A percentile compares a stretch with the other conserved stretches of the same genome.
Evolutionary conservation across 2,113 vertebrate species (phyloP).

Genomic region (Gulo gulo): DNA sequence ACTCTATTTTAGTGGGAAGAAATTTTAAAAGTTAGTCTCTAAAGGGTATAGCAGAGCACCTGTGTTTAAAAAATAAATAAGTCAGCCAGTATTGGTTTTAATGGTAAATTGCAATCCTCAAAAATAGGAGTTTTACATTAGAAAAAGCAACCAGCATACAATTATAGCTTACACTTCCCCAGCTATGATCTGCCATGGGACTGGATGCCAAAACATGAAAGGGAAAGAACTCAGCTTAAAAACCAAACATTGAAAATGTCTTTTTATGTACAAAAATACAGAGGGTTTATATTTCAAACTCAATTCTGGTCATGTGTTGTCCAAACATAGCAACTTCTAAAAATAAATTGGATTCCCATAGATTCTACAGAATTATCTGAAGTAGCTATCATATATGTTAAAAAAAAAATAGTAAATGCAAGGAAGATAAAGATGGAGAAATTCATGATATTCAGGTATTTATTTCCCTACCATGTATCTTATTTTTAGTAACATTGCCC

Average conservation of each 20-base stretch:
- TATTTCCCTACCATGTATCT: slow-evolving; percentile 30
- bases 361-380: slow-evolving; percentile 52
- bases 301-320: slow-evolving; percentile 46
- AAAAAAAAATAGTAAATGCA: slow-evolving; percentile 44
- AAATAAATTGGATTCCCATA: slow-evolving; percentile 61
- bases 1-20: slow-evolving; percentile 58
- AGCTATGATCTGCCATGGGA: slow-evolving; percentile 27
- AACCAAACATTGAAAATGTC: slow-evolving; percentile 33
- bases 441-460: slow-evolving; percentile 43
- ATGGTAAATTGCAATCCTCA: slow-evolving; percentile 50
- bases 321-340: slow-evolving; percentile 65
- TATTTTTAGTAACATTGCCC: slow-evolving; percentile 59
- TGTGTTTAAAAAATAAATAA: slow-evolving; percentile 40
- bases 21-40: slow-evolving; percentile 46
- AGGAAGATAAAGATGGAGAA: slow-evolving; percentile 52
- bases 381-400: slow-evolving; percentile 38
- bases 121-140: slow-evolving; percentile 57
- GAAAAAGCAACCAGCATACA: slow-evolving; percentile 23
- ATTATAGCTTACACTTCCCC: neutral
- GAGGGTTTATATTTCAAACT: slow-evolving; percentile 49
- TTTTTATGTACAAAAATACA: slow-evolving; percentile 54
- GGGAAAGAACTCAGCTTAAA: slow-evolving; percentile 49
- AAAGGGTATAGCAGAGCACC: slow-evolving; percentile 45
- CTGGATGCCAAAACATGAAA: slow-evolving; percentile 49
- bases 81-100: neutral